Percentiles rank a stretch among this genome's conserved stretches.
These are phyloP conservation scores for Delphinus delphis DNA, from an alignment of 2,113 vertebrate genomes.

Conservation along the genomic window DNA sequence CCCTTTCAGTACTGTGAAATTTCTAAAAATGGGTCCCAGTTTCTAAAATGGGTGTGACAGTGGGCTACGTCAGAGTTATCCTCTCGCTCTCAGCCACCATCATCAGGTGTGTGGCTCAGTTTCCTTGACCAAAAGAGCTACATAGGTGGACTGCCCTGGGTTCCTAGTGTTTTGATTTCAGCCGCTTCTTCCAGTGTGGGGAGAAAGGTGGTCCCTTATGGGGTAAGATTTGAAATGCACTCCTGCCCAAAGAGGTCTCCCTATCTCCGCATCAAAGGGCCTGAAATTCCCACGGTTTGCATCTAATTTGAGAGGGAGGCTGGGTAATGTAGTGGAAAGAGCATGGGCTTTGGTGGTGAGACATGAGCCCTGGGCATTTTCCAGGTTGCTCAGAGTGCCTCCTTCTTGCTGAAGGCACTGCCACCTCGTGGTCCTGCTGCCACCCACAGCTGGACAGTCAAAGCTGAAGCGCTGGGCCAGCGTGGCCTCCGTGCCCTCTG, in stretches of 20 bases:
- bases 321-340: neutral
- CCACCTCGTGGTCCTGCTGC: neutral
- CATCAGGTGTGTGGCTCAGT: neutral
- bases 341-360: neutral
- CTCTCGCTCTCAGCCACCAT: neutral
- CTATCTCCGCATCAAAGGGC: neutral
- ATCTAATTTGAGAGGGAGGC: neutral
- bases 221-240: neutral
- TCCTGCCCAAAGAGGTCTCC: neutral
- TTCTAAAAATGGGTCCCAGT: neutral
- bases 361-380: neutral
- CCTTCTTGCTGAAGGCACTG: neutral
- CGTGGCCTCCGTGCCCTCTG: rapidly evolving
- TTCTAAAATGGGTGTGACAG: neutral
- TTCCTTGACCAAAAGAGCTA: neutral
- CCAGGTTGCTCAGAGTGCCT: neutral
- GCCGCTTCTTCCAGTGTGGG: neutral
- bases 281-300: neutral
- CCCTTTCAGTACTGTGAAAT: neutral
- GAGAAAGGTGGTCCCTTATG: neutral
- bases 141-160: neutral
- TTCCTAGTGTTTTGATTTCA: neutral
- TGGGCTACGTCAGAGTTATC: neutral
- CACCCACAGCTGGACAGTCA: too few relatives aligned
- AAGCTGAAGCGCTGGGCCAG: neutral